Evolutionary conservation across 2,797 vertebrate species (phyloP).

Genomic region (Erpetoichthys calabaricus): DNA sequence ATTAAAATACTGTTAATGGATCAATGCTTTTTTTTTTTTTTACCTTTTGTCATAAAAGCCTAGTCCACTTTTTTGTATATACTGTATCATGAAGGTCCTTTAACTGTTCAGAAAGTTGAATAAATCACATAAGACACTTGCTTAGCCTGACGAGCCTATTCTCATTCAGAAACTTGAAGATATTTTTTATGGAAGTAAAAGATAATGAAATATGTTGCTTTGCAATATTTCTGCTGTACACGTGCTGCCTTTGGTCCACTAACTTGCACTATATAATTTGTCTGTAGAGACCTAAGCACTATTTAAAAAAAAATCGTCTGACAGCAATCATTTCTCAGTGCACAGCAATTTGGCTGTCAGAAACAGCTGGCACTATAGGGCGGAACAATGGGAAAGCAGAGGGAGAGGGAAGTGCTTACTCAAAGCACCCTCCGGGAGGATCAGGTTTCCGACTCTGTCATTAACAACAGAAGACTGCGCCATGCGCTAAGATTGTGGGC

Average conservation of each 20-base stretch:
- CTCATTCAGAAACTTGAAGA: no score
- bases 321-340: conserved; percentile 45
- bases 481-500: conserved; percentile 44
- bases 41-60: no score
- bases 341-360: conserved; percentile 53
- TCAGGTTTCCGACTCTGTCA: conserved; percentile 54
- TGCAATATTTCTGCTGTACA: conserved; percentile 12
- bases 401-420: conserved; percentile 29
- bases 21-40: no score
- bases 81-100: no score
- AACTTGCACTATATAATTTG: conserved; percentile 36
- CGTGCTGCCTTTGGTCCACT: conserved; percentile 13
- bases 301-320: conserved; percentile 31
- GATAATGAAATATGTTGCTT: conserved; percentile 6
- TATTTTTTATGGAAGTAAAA: no score
- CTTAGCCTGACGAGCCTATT: no score
- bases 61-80: no score
- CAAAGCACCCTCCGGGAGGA: conserved; percentile 35
- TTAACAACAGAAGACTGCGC: conserved; percentile 48
- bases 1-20: no score
- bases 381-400: conserved; percentile 48
- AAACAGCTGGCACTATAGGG: conserved; percentile 47
- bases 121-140: no score
- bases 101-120: no score
- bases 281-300: conserved; percentile 34